Evolutionary conservation across 2,888 invertebrate species (phyloP).

Genomic region (Caenorhabditis sinica): DNA sequence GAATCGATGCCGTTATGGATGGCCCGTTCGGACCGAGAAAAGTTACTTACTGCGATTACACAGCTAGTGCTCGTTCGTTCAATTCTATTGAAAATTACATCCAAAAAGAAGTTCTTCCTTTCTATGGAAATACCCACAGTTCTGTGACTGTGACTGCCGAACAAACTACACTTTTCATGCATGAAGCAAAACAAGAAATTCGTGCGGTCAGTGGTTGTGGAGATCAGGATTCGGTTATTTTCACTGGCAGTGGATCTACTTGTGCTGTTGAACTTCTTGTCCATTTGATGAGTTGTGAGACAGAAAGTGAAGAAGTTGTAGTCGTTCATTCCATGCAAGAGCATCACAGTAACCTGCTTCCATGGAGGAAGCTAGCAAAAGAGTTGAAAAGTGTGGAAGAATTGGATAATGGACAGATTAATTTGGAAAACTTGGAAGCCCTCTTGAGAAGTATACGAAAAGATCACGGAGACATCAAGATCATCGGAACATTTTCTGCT

Average conservation of each 20-base stretch:
- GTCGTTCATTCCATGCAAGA: slow-evolving; percentile 85
- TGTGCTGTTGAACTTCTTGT: slow-evolving; percentile 89
- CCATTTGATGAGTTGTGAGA: slow-evolving; percentile 61
- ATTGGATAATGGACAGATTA: slow-evolving; percentile 53
- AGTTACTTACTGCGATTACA: slow-evolving; percentile 76
- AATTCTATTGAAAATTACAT: slow-evolving; percentile 74
- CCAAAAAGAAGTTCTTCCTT: slow-evolving; percentile 86
- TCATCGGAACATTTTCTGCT: slow-evolving; percentile 92
- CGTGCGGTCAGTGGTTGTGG: slow-evolving; percentile 90
- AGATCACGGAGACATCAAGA: slow-evolving; percentile 85
- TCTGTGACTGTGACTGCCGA: slow-evolving; percentile 91
- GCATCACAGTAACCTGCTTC: slow-evolving; percentile 89
- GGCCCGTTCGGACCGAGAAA: slow-evolving; percentile 69
- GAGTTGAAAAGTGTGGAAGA: slow-evolving; percentile 53
- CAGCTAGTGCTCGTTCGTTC: slow-evolving; percentile 74
- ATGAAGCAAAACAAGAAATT: slow-evolving; percentile 88
- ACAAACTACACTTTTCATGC: slow-evolving; percentile 93
- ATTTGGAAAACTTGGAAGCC: slow-evolving; percentile 39
- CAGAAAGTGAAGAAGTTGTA: slow-evolving; percentile 34
- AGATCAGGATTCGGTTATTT: slow-evolving; percentile 90
- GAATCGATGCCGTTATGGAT: slow-evolving; percentile 55
- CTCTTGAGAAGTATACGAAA: slow-evolving; percentile 39
- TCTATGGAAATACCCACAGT: slow-evolving; percentile 91
- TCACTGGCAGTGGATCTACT: slow-evolving; percentile 89
- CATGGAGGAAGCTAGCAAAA: slow-evolving; percentile 90